These are phyloP conservation scores for Noctilio leporinus DNA, from an alignment of 2,113 vertebrate genomes.

Conservation along the genomic window DNA sequence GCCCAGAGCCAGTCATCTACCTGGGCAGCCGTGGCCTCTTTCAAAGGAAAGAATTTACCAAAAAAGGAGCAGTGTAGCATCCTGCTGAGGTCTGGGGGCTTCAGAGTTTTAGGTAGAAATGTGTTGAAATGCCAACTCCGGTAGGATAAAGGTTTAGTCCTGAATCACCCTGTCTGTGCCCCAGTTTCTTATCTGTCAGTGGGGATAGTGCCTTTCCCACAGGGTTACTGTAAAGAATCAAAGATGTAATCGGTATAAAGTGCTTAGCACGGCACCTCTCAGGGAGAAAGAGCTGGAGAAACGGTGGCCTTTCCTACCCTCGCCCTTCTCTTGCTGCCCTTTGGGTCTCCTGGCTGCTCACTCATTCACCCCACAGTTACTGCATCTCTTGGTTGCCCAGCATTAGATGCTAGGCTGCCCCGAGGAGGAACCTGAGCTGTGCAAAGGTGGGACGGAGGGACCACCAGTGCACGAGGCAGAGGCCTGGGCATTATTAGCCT, in stretches of 20 bases:
- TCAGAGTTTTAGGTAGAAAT: neutral
- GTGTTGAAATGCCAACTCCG: neutral
- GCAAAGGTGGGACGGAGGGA: neutral
- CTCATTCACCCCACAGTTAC: neutral
- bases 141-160: neutral
- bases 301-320: neutral
- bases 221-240: neutral
- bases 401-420: neutral
- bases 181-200: neutral
- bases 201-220: neutral
- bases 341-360: neutral
- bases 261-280: neutral
- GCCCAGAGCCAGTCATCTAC: neutral
- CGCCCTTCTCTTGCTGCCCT: neutral
- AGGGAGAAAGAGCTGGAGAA: neutral
- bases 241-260: neutral
- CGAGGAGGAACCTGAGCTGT: neutral
- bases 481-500: neutral
- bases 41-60: neutral
- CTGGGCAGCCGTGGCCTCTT: neutral
- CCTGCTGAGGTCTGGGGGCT: neutral
- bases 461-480: neutral
- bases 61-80: neutral
- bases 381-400: neutral
- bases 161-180: neutral